Conservation (phyloP, 2,113 vertebrate genomes). For the Collichthys lucidus region DNA sequence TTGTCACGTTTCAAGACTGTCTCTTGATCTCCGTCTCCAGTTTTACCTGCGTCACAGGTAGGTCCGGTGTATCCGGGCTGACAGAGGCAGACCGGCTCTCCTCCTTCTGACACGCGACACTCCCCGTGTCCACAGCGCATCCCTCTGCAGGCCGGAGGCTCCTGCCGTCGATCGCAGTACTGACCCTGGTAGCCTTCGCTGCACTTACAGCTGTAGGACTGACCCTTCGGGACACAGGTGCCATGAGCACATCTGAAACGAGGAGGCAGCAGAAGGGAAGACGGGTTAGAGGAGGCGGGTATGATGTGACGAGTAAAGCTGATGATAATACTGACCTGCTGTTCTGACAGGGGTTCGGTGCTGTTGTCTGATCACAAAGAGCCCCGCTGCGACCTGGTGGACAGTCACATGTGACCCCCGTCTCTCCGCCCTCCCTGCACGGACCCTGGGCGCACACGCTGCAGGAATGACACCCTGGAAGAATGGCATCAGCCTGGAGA, state of each 20-base stretch:
- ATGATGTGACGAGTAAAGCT: not conserved
- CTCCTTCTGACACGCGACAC: constrained; percentile 87
- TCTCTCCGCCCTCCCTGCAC: constrained; percentile 90
- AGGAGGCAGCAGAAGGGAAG: not conserved
- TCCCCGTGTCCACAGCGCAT: constrained; percentile 90
- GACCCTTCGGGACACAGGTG: constrained; percentile 83
- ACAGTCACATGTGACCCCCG: constrained; percentile 93
- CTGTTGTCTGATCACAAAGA: constrained; percentile 89
- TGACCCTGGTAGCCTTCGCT: constrained; percentile 88
- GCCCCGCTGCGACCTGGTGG: constrained; percentile 89
- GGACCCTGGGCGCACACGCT: constrained; percentile 93
- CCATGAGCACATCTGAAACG: constrained; percentile 90
- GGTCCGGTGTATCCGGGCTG: constrained; percentile 88
- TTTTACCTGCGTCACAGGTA: constrained; percentile 90
- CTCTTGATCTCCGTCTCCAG: not conserved
- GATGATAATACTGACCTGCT: constrained; percentile 84
- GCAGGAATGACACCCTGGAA: constrained; percentile 94
- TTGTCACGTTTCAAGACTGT: not conserved
- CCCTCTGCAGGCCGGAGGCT: constrained; percentile 88
- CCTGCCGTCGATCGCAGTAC: constrained; percentile 89
- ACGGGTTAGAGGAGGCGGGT: not conserved
- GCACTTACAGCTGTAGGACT: constrained; percentile 91
- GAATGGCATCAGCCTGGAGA: constrained; percentile 80
- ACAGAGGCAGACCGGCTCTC: constrained; percentile 90
- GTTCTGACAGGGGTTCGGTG: constrained; percentile 85